These are phyloP conservation scores for Trachelus tabidus DNA, from an alignment of 2,888 invertebrate genomes.

Conservation along the genomic window DNA sequence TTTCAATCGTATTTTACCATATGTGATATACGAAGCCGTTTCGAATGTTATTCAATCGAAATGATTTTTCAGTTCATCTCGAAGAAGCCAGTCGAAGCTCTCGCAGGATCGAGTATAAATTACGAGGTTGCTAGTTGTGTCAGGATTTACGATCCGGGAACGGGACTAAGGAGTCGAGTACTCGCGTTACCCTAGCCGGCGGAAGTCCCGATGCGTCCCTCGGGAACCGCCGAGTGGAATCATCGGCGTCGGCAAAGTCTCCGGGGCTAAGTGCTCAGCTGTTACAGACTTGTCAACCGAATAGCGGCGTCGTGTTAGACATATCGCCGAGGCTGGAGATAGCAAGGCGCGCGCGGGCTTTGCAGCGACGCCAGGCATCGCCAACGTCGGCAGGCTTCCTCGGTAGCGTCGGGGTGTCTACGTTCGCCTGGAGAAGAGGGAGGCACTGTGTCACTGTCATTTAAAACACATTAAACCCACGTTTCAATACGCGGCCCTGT, in stretches of 20 bases:
- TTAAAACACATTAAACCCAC: constrained; percentile 27
- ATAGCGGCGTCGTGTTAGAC: constrained; percentile 20
- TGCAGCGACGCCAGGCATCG: not conserved
- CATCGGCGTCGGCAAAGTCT: constrained; percentile 13
- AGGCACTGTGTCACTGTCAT: constrained; percentile 24
- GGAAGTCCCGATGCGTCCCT: constrained; percentile 51
- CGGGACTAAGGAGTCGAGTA: not conserved
- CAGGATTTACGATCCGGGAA: constrained; percentile 5
- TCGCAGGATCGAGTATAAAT: not conserved
- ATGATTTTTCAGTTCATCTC: not conserved
- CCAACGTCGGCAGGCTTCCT: constrained; percentile 12
- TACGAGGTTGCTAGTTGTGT: constrained; percentile 3
- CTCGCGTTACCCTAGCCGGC: constrained; percentile 29
- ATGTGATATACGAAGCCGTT: not conserved
- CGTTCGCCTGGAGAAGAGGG: not conserved
- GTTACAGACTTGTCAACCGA: constrained; percentile 51
- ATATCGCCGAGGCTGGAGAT: constrained; percentile 7
- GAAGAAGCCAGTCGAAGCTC: not conserved
- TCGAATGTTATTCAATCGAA: not conserved
- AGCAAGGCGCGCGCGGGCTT: not conserved
- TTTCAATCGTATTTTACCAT: not conserved
- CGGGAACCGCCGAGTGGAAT: constrained; percentile 27
- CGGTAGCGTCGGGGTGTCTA: constrained; percentile 11
- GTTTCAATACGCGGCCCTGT: constrained; percentile 25
- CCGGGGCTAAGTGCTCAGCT: constrained; percentile 58